Percentiles rank a stretch among this genome's conserved stretches.
Evolutionary conservation across 2,797 vertebrate species (phyloP).

Genomic region (Glyptemys insculpta): DNA sequence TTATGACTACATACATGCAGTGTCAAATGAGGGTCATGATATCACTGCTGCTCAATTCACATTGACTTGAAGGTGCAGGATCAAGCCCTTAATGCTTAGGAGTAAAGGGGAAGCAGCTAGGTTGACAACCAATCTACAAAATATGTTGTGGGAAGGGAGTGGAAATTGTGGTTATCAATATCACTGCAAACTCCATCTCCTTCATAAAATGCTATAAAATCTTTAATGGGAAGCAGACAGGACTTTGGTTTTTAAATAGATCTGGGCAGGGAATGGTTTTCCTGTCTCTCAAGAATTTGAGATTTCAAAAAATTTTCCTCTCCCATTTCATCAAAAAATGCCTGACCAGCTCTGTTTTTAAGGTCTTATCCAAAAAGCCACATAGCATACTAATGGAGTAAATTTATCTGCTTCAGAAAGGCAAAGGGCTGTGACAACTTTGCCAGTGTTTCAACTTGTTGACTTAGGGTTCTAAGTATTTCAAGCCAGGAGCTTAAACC

Average conservation of each 20-base stretch:
- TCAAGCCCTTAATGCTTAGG: not conserved
- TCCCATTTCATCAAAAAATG: not conserved
- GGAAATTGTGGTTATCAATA: not conserved
- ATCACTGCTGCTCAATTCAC: not conserved
- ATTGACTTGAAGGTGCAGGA: rapidly evolving
- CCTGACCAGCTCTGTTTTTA: not conserved
- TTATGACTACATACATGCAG: not conserved
- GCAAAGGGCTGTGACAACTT: slow-evolving; percentile 8
- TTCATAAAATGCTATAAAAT: not conserved
- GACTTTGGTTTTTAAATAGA: slow-evolving; percentile 1
- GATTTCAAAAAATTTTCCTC: not conserved
- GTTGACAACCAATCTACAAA: not conserved
- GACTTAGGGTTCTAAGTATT: not conserved
- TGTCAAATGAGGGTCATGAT: not conserved
- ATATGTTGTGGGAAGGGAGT: not conserved
- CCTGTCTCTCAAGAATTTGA: no score
- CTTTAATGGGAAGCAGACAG: not conserved
- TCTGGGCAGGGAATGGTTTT: no score
- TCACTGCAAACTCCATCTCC: not conserved
- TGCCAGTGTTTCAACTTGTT: slow-evolving; percentile 13
- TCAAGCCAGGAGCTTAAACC: not conserved
- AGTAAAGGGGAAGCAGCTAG: not conserved
- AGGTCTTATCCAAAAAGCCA: not conserved
- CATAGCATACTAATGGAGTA: not conserved
- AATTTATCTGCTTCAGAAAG: not conserved